Evolutionary conservation across 2,888 invertebrate genomes (phyloP), one percentile per base, ranked within the genome.

Genomic region (Limnephilus auricula): DNA sequence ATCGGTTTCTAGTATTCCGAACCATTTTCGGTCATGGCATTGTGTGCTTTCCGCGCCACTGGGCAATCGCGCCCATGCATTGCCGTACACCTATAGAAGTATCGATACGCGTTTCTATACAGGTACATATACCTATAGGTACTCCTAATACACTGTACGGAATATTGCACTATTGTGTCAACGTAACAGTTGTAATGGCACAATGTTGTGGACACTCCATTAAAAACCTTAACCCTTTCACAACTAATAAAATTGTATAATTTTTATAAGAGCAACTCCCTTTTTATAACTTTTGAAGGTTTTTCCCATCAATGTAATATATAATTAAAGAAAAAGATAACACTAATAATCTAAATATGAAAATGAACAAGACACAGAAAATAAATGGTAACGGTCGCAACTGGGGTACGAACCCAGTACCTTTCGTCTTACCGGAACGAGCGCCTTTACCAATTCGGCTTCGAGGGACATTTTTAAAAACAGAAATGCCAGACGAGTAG

Each of bases 41-140:
- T 86, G 86, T 86, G 25, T 34, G 32, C 15, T 50, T 86, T 86
- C 86, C 86, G 86, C 86, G 86, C 86, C 86, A 86, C 30, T 86
- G 86, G n/a, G 32, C 86, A 50, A 86, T 86, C 86, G 86, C 86
- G 86, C 86, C 86, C 86, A 86, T 86, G 34, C 65, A 65, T 65
- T 34, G 82, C 82, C 25, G 25, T 82, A 34, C 82, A 82, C 82
- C 82, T 15, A 82, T 82, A 32, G 34, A 65, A 65, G 25, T 65
- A n/a, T 25, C 65, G 18, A 65, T 65, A 65, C 65, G 65, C 65
- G 40, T 40, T 12, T 40, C 40, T 12, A 40, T 40, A 10, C 40
- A 40, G 40, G 40, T 40, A 40, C 40, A 10, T 40, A 40, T 2
- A 40, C 40, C 65, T 25, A 3, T 50, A 50, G 2, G 15, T 80